Evolutionary conservation across 2,113 vertebrate genomes (phyloP), one percentile per base, ranked within the genome.

Genomic region (Pelecanus crispus): DNA sequence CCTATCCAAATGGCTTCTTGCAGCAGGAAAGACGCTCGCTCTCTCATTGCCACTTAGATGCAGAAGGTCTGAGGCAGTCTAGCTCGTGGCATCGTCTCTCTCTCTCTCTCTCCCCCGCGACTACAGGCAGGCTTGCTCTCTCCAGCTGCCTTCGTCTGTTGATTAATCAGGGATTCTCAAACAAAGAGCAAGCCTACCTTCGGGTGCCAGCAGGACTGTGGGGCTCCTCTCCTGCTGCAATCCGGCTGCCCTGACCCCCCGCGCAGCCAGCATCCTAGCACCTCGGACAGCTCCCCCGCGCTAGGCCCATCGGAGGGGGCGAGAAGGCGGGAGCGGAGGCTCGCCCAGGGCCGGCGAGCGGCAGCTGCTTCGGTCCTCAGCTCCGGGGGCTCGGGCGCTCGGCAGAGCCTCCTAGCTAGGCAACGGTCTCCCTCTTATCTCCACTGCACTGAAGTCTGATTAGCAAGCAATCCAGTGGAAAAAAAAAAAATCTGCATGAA

Each of bases 121-220:
- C 90, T 91, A 90, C 85, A 65, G 93, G 91, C 97, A 97, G 96
- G 92, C 96, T 97, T 94, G 96, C 97, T 97, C 96, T 97, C 96
- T 96, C 97, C 97, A 96, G 97, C 97, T 97, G 98, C 97, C 97
- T 97, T 88, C 94, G 91, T 98, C 97, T 95, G 97, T 97, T 90
- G 98, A 98, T 98, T 98, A 98, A 98, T 97, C 98, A 97, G 97
- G 97, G 97, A 98, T 98, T 97, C 97, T 97, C 98, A 97, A 98
- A 98, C 98, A 98, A 98, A 98, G 98, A 98, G 93, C 92, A n/a
- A 94, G 98, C 98, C 98, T 98, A 98, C 98, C 98, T 98, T 98
- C 93, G 91, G 95, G 96, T 96, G 97, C 93, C 96, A 83, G 98
- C 96, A 94, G 97, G 90, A 81, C 97, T 73, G 97, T 38, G 94